Conservation (phyloP, 2,797 vertebrate genomes). For the Clamator glandarius region DNA sequence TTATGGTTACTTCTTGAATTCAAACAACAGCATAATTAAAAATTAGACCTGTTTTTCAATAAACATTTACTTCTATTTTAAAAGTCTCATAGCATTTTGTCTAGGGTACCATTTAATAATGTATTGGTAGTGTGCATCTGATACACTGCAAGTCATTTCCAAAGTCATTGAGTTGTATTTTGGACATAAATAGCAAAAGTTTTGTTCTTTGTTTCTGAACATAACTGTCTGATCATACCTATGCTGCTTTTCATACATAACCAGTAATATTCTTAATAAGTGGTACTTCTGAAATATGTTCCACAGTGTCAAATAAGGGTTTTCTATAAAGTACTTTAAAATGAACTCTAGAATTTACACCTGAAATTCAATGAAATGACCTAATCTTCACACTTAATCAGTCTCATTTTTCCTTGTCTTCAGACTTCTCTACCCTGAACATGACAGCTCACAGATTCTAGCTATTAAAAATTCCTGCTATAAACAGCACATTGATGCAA, state of each 20-base stretch:
- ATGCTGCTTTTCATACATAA: neutral
- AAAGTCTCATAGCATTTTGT: neutral
- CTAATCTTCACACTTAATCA: neutral
- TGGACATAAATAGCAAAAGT: neutral
- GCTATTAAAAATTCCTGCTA: slow-evolving; percentile 83
- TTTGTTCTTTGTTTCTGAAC: neutral
- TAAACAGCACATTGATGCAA: slow-evolving; percentile 76
- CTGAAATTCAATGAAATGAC: neutral
- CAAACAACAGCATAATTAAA: neutral
- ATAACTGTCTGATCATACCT: neutral
- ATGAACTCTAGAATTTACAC: neutral
- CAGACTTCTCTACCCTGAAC: slow-evolving; percentile 77
- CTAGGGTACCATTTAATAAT: neutral
- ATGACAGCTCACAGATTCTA: slow-evolving; percentile 86
- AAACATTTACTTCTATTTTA: neutral
- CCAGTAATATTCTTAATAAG: neutral
- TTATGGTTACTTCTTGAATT: neutral
- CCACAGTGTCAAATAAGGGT: neutral
- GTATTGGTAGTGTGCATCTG: neutral
- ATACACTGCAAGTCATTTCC: neutral
- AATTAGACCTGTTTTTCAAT: neutral
- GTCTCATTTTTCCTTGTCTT: slow-evolving; percentile 26
- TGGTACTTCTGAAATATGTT: neutral
- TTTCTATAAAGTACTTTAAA: neutral
- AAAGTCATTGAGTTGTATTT: neutral